Evolutionary conservation across 2,113 vertebrate species (phyloP), one percentile per base, ranked within the genome.

Genomic region (Lonchura striata): DNA sequence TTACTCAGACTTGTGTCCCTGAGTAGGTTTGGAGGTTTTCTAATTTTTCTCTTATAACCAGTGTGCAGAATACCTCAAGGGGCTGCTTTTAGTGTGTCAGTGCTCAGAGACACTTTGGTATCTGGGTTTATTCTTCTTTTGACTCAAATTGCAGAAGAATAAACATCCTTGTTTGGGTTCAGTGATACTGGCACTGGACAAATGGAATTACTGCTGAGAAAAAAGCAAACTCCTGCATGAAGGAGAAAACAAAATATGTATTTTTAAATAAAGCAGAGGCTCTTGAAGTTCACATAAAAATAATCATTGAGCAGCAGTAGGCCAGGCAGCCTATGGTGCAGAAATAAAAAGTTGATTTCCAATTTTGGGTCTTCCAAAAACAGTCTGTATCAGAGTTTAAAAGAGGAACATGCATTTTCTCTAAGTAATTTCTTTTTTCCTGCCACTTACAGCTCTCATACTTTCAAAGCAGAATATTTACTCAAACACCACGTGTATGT

Each of bases 401-500:
- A 63, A 72, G 42, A 54, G 6, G 16, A 65, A 76, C 35, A 44
- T 24, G 7, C 7, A 16, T 65, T 89, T 57, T 10, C 31, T 64
- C 8, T 6, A 30, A 49, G 15, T 41, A 42, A 54, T 80, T 90
- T 42, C 0, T 66, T 77, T 83, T 83, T 42, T 57, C 23, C 25
- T 81, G 71, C 25, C 46, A 13, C 27, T 37, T 57, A 21, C 16
- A 27, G 15, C 59, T 70, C 44, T 44, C 16, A 5, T n/a, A 6
- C 47, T 75, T 79, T n/a, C 66, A n/a, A 46, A 59, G 59, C 59
- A 47, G 17, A 11, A 13, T 3, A 9, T 56, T 79, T 68, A 7
- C 25, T 24, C 31, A 14, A 81, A 11, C 41, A 42, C 8, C 0
- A 0, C 0, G 0, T 10, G 4, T 7, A 2, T 6, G 1, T 20